Evolutionary conservation across 2,888 invertebrate species (phyloP).

Genomic region (Eupithecia inturbata): DNA sequence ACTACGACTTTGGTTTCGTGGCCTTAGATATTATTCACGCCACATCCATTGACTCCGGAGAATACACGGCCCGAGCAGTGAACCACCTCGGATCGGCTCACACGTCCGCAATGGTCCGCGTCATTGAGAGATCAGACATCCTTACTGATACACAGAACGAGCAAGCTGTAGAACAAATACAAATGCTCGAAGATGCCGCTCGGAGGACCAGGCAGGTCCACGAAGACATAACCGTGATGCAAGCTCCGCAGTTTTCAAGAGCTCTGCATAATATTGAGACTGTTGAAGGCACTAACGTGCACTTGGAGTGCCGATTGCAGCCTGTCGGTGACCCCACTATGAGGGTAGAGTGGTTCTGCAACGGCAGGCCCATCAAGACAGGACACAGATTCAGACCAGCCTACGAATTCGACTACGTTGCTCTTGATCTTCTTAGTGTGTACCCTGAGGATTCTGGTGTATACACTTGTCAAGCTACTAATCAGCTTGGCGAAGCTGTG

Average conservation of each 20-base stretch:
- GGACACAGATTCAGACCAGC: constrained; percentile 98
- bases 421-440: constrained; percentile 96
- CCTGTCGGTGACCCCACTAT: constrained; percentile 96
- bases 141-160: constrained; percentile 96
- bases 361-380: constrained; percentile 95
- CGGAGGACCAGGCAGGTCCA: constrained; percentile 88
- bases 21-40: constrained; percentile 97
- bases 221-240: constrained; percentile 92
- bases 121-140: constrained; percentile 91
- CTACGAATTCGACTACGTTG: constrained; percentile 98
- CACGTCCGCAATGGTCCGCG: constrained; percentile 94
- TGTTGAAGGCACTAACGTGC: constrained; percentile 95
- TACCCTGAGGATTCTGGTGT: constrained; percentile 99
- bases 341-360: constrained; percentile 98
- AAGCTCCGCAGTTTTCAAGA: constrained; percentile 94
- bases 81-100: constrained; percentile 97
- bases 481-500: constrained; percentile 96
- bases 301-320: constrained; percentile 95
- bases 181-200: constrained; percentile 92
- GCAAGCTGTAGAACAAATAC: constrained; percentile 95
- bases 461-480: constrained; percentile 97
- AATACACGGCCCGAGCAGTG: constrained; percentile 96
- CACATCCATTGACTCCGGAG: constrained; percentile 96
- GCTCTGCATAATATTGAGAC: constrained; percentile 95
- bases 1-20: constrained; percentile 98